Evolutionary conservation across 1,140 invertebrate genomes (phyloP).

Genomic region (Panagrolaimus sp.): DNA sequence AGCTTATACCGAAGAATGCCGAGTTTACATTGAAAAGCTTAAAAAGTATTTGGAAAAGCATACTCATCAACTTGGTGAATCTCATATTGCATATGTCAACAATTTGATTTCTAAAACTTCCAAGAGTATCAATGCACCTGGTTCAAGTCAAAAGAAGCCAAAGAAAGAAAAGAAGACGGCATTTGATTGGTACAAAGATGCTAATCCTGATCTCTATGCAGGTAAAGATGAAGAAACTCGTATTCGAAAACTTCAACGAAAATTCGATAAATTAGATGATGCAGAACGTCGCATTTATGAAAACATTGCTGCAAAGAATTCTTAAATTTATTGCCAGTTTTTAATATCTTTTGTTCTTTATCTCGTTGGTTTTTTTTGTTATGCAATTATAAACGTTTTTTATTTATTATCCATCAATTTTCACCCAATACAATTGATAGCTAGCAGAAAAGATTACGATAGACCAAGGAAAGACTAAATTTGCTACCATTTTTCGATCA

Average conservation of each 20-base stretch:
- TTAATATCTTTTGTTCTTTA: too few relatives aligned
- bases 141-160: neutral
- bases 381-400: too few relatives aligned
- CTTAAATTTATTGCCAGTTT: too few relatives aligned
- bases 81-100: neutral
- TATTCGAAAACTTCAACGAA: neutral
- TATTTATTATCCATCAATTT: too few relatives aligned
- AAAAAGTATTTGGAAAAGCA: neutral
- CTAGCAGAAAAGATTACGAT: too few relatives aligned
- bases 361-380: too few relatives aligned
- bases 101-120: neutral
- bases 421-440: too few relatives aligned
- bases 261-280: neutral
- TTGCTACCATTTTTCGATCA: too few relatives aligned
- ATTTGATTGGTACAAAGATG: neutral
- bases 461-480: too few relatives aligned
- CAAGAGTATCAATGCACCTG: neutral
- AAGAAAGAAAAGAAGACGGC: neutral
- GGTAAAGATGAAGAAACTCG: neutral
- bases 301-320: neutral
- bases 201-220: neutral
- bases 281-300: neutral
- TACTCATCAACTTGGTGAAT: neutral
- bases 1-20: neutral
- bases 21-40: neutral